These are phyloP conservation scores for Bruchidius siliquastri DNA, from an alignment of 2,888 invertebrate genomes.

Conservation along the genomic window DNA sequence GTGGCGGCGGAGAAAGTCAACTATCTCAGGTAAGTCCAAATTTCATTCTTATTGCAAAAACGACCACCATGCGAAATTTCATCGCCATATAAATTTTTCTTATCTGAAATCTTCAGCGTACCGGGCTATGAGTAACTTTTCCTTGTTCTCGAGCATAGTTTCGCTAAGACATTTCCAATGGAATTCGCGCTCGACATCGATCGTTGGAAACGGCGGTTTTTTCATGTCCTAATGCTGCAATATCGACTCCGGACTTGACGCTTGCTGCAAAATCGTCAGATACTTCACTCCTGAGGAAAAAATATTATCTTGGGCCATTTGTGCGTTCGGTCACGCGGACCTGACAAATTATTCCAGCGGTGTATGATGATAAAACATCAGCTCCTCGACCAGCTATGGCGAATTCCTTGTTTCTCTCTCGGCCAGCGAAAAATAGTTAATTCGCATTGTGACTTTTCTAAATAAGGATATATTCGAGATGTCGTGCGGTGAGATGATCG, in stretches of 20 bases:
- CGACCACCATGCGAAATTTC: too few relatives aligned
- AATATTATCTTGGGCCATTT: background rate
- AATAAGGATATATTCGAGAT: background rate
- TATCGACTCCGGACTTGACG: background rate
- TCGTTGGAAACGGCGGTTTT: background rate
- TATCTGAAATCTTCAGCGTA: too few relatives aligned
- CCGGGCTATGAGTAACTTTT: too few relatives aligned
- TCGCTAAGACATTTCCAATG: background rate
- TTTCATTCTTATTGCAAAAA: too few relatives aligned
- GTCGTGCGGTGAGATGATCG: background rate
- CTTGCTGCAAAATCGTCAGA: background rate
- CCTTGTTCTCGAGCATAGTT: too few relatives aligned
- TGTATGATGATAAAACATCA: background rate
- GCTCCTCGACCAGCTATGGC: background rate
- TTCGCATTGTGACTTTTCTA: background rate
- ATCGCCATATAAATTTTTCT: too few relatives aligned
- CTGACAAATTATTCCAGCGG: background rate
- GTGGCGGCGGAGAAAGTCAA: too few relatives aligned
- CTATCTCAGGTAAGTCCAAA: too few relatives aligned
- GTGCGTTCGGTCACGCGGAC: background rate
- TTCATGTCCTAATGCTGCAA: background rate
- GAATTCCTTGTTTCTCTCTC: background rate
- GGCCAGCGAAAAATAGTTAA: background rate
- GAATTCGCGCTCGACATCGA: background rate
- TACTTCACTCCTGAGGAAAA: background rate